A percentile compares a stretch with the other conserved stretches of the same genome.
Conservation (phyloP, 1,140 invertebrate genomes). For the Pantala flavescens region DNA sequence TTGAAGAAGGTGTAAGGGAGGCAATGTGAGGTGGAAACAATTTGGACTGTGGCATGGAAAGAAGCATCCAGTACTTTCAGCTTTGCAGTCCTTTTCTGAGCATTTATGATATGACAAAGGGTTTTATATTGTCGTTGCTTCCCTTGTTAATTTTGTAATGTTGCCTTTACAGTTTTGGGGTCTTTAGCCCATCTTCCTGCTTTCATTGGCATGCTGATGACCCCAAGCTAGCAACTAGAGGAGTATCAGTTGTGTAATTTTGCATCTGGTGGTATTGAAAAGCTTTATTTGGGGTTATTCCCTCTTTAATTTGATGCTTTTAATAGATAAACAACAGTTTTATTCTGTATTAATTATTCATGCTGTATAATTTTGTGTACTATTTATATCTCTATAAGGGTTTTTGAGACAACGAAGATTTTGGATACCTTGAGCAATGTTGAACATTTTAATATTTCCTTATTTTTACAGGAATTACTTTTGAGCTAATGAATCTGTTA, state of each 20-base stretch:
- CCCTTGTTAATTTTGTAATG: neutral
- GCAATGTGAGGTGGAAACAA: neutral
- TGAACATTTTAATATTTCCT: too few relatives aligned
- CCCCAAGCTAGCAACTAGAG: neutral
- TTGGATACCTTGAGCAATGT: too few relatives aligned
- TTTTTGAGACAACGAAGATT: neutral
- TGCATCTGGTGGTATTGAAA: neutral
- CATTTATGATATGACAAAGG: slow-evolving; percentile 2
- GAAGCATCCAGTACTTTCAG: neutral
- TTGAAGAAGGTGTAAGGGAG: neutral
- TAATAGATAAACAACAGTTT: neutral
- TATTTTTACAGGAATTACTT: too few relatives aligned
- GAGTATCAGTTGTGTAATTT: slow-evolving; percentile 1
- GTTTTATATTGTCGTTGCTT: neutral
- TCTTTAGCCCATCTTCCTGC: neutral
- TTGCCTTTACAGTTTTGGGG: neutral
- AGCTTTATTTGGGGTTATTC: neutral
- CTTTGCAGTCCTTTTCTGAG: neutral
- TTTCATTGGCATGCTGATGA: slow-evolving; percentile 2
- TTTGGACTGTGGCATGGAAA: neutral
- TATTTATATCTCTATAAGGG: neutral
- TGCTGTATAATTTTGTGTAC: neutral
- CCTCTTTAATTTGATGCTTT: neutral
- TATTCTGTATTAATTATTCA: neutral
- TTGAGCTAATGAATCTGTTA: too few relatives aligned